Conservation (phyloP, 2,797 vertebrate genomes). For the Schizopygopsis pylzovi region DNA sequence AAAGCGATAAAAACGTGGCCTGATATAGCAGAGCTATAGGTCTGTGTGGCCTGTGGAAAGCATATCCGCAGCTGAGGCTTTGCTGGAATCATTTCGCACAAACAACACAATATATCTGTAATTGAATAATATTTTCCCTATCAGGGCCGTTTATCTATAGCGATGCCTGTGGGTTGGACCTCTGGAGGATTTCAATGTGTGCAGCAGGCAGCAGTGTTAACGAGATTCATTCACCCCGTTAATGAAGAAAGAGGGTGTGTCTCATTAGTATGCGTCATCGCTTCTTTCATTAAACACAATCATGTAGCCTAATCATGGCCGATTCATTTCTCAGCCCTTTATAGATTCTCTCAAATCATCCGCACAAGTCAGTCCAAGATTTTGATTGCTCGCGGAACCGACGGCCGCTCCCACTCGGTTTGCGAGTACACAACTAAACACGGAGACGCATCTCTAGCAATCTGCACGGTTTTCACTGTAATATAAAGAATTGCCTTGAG, state of each 20-base stretch:
- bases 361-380: slow-evolving; percentile 69
- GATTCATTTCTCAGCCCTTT: slow-evolving; percentile 74
- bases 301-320: slow-evolving; percentile 79
- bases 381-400: slow-evolving; percentile 76
- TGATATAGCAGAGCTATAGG: slow-evolving; percentile 61
- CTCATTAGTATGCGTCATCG: slow-evolving; percentile 71
- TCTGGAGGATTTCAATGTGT: slow-evolving; percentile 25
- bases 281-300: slow-evolving; percentile 77
- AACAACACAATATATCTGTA: slow-evolving; percentile 31
- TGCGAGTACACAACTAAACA: slow-evolving; percentile 34
- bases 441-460: slow-evolving; percentile 39
- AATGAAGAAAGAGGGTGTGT: slow-evolving; percentile 66
- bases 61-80: background rate
- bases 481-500: slow-evolving; percentile 63
- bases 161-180: slow-evolving; percentile 28
- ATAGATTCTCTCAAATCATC: slow-evolving; percentile 76
- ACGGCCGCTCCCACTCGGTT: slow-evolving; percentile 65
- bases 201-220: slow-evolving; percentile 34
- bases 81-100: slow-evolving; percentile 21
- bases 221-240: slow-evolving; percentile 33
- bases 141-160: slow-evolving; percentile 30
- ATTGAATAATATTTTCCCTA: slow-evolving; percentile 42
- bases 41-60: slow-evolving; percentile 4
- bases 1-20: slow-evolving; percentile 65
- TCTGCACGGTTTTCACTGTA: slow-evolving; percentile 55